Conservation (phyloP, 2,797 vertebrate genomes). For the Enteromius unitaeniatus region DNA sequence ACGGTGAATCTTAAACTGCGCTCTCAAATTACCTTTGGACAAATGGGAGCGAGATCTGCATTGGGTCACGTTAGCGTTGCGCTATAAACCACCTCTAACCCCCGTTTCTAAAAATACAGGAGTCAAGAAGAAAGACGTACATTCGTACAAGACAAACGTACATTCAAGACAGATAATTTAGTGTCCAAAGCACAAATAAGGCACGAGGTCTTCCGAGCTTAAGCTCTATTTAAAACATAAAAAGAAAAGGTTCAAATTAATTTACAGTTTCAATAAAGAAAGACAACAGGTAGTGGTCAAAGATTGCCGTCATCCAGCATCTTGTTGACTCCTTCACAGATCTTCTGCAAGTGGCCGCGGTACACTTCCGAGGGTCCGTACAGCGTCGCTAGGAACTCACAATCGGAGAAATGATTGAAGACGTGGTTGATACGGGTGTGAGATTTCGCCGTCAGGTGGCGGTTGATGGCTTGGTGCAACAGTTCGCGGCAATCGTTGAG, state of each 20-base stretch:
- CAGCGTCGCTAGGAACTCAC: conserved; percentile 89
- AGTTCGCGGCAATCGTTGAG: conserved; percentile 91
- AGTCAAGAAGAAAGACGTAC: neutral
- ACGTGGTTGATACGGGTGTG: conserved; percentile 92
- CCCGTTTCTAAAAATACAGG: neutral
- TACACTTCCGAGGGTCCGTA: conserved; percentile 89
- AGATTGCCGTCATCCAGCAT: conserved; percentile 93
- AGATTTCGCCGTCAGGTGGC: conserved; percentile 92
- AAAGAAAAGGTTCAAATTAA: neutral
- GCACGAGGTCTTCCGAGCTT: neutral
- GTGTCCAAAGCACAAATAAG: neutral
- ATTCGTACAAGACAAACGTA: conserved; percentile 5
- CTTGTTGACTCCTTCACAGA: conserved; percentile 91
- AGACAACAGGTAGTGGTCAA: conserved; percentile 71
- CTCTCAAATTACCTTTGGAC: neutral
- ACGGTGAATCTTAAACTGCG: neutral
- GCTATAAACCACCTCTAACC: conserved; percentile 3
- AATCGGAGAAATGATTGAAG: conserved; percentile 93
- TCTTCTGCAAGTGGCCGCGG: conserved; percentile 82
- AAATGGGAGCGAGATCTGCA: neutral
- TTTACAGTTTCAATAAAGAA: neutral
- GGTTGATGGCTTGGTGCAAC: conserved; percentile 89
- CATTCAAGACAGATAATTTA: conserved; percentile 3
- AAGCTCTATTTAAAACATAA: conserved; percentile 2
- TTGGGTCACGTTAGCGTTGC: neutral